Base-by-base conservation (phyloP, 2,888 invertebrate genomes). In the Euspilapteryx auroguttella region DNA sequence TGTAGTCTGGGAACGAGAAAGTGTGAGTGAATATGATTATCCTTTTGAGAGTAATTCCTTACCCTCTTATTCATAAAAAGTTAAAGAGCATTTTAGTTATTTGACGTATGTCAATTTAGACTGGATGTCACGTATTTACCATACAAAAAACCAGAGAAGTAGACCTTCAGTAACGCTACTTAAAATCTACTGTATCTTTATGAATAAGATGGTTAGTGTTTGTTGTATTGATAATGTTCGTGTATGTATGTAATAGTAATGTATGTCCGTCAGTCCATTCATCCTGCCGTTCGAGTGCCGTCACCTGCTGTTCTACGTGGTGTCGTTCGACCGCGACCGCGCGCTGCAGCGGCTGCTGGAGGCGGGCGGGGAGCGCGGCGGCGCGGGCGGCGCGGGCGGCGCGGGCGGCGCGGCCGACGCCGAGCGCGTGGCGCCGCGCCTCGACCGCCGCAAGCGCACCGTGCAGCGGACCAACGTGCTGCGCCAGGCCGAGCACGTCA, bases 271-370 rank as follows among this genome's bases (percentile, higher is more conserved):
- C 59, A 89, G 92, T 49, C 95, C 98, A 28, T 99, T 99, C 79
- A 79, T 98, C 42, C 91, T 99, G 55, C 96, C 98, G 29, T 99
- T 99, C 73, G 96, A 97, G 62, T 95, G 96, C 25, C 84, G 98
- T 11, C 97, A 98, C 71, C 79, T 97, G 49, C 68, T 99, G 38
- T 92, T 99, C 76, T 98, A 98, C 75, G 94, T 95, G 37, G 94
- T 95, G 29, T 93, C 96, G 35, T 99, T 99, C 71, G 98, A 99
- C 78, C 87, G 98, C 32, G 94, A 94, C 77, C 86, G 98, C 51
- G 98, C 98, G 28, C 77, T 99, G 44, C 95, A 96, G 71, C 86
- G 97, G 33, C 80, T 99, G 38, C 79, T 98, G 45, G 97, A 97
- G 57, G 90, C 93, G 43, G 87, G 92, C 29, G 94, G 94, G 5